phyloP scores from a whole-genome alignment of 2,113 vertebrate species.

The Cottus gobio region DNA sequence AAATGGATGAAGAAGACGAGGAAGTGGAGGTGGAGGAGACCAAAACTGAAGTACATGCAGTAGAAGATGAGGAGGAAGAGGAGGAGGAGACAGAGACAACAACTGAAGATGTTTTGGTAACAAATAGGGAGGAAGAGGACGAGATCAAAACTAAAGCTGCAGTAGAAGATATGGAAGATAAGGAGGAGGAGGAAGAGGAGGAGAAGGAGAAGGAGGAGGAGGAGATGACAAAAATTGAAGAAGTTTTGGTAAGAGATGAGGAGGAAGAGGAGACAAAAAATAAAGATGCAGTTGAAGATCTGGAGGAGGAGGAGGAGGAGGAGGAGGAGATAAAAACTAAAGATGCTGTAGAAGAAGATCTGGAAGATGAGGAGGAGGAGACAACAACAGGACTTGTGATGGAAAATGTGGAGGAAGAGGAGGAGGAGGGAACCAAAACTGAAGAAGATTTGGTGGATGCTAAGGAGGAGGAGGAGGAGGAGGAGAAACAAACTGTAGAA shows the following conservation, averaged over 20 bases:
- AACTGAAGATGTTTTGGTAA: background rate
- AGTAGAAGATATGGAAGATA: background rate
- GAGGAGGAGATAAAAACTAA: background rate
- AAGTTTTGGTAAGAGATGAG: accelerated
- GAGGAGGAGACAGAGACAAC: background rate
- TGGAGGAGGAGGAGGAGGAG: background rate
- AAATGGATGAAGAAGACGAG: background rate
- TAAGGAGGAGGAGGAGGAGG: conserved; percentile 6
- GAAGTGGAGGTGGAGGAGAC: background rate
- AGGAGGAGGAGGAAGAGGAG: background rate
- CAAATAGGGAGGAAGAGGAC: background rate
- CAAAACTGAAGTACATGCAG: background rate
- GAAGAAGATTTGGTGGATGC: background rate
- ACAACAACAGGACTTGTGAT: background rate
- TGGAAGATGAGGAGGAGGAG: conserved; percentile 3
- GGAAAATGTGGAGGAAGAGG: background rate
- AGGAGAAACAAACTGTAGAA: background rate
- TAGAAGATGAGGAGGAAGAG: background rate
- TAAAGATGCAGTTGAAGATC: background rate
- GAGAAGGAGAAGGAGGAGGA: background rate
- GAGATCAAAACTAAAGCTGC: background rate
- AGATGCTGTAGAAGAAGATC: background rate
- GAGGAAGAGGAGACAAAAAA: background rate
- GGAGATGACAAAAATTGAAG: background rate
- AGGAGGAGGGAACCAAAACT: conserved; percentile 9